Base-by-base conservation (phyloP, 2,797 vertebrate genomes). In the Rhinatrema bivittatum region DNA sequence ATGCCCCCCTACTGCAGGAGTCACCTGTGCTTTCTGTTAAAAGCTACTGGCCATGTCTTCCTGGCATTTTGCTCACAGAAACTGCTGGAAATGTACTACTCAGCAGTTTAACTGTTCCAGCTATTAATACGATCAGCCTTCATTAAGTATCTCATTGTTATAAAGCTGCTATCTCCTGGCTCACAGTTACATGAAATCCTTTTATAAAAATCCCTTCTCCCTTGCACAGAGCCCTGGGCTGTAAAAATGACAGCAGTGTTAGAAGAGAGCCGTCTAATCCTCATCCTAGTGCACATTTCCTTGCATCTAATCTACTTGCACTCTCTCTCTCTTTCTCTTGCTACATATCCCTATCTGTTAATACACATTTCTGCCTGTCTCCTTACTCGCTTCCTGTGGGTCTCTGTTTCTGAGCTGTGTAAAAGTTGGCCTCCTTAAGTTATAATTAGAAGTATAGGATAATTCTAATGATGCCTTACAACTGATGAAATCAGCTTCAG, bases 381-480 rank as follows among this genome's bases (percentile, higher is more conserved):
- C n/a, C n/a, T n/a, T n/a, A n/a, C n/a, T 56, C n/a, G n/a, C 16
- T 53, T 35, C 60, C 65, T 52, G 41, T 44, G 14, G 66, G 49
- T 46, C 46, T 76, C 50, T 70, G 51, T 76, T 50, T 50, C 63
- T 59, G 6, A 20, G 16, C 45, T 41, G 35, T 29, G 46, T 52
- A 46, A 46, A 62, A 72, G 46, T 56, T 51, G 66, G 28, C 53
- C 51, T 36, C 66, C 16, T 46, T 54, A 72, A 72, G 50, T 55
- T 74, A 68, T 78, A 78, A 78, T 82, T 78, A 81, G 60, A 70
- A 63, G 63, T 65, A 56, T 58, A 75, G 61, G 58, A 51, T 77
- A 69, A 76, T 81, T 77, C 62, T 70, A 72, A 73, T 72, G 56
- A 62, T 78, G 65, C 70, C 65, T 73, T 74, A 73, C 71, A 74